Base-by-base conservation (phyloP, 2,113 vertebrate species). In the Myxocyprinus asiaticus region DNA sequence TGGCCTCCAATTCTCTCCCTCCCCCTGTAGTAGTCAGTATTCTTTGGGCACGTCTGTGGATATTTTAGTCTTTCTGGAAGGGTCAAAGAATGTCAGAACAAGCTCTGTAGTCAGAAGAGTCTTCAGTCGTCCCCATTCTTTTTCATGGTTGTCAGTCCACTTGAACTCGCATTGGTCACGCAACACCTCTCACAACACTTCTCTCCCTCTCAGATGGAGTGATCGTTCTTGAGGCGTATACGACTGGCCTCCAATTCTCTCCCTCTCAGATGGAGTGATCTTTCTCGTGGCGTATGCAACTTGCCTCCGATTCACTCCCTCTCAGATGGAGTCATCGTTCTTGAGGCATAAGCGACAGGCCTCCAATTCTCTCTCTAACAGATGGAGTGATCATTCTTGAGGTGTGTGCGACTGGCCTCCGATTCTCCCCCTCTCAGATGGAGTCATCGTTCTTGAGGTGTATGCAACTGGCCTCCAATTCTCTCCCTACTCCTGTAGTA, bases 311-410 rank as follows among this genome's bases (percentile, higher is more conserved):
- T n/a, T n/a, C n/a, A n/a, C n/a, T n/a, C n/a, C n/a, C n/a, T n/a
- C n/a, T n/a, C n/a, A n/a, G 65, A 7, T n/a, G 15, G 8, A 6
- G 61, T 84, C 67, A 73, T 84, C 0, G 75, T 42, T 12, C 79
- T 74, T 7, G 74, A 82, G 4, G 67, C 77, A 50, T 82, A 85
- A 2, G 77, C 70, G 9, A 83, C 78, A 14, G 73, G 81, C 33
- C 47, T 81, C 73, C 81, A 80, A 3, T 80, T 4, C 3, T 73
- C 56, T 33, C 77, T 72, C 33, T 64, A n/a, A n/a, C n/a, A n/a
- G n/a, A n/a, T 85, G 15, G 8, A 6, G 61, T 84, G 62, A 74
- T 84, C 0, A 69, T 42, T 12, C 79, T 74, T 5, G 74, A 82
- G 4, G 67, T 72, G 44, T 82, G 82, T 4, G 77, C 70, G 9